phyloP scores from a whole-genome alignment of 2,113 vertebrate species.

The Phylloscopus trochilus region DNA sequence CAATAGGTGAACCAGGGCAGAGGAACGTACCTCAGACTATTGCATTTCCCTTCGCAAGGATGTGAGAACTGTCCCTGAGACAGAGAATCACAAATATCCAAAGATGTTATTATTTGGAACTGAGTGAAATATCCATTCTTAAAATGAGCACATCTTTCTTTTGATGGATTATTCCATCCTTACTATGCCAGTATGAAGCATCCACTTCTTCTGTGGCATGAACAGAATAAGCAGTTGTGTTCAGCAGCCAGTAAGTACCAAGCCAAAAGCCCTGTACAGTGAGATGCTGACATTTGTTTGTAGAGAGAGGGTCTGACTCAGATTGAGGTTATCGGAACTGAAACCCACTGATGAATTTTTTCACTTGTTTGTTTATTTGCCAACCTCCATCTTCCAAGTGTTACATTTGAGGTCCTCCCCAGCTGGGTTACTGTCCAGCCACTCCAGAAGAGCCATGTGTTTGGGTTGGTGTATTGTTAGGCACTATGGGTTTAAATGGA shows the following conservation, averaged over 20 bases:
- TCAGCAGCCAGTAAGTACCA: background rate
- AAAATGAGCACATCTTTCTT: background rate
- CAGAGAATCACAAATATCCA: background rate
- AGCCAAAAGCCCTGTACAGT: background rate
- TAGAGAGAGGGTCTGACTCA: background rate
- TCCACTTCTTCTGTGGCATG: background rate
- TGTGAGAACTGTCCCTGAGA: background rate
- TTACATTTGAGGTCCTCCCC: background rate
- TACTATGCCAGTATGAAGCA: background rate
- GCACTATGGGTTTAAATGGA: background rate
- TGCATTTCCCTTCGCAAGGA: background rate
- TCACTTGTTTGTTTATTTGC: background rate
- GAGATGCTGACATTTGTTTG: background rate
- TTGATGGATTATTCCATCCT: background rate
- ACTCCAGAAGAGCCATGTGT: accelerated
- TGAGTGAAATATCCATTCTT: background rate
- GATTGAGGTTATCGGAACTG: background rate
- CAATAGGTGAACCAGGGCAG: background rate
- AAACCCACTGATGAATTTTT: background rate
- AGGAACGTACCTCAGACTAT: background rate
- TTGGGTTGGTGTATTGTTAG: background rate
- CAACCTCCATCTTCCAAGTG: background rate
- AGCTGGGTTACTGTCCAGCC: background rate
- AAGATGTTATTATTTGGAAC: background rate
- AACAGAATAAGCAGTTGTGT: background rate